Evolutionary conservation across 2,888 invertebrate genomes (phyloP).

Genomic region (Eupelmus urozonus): DNA sequence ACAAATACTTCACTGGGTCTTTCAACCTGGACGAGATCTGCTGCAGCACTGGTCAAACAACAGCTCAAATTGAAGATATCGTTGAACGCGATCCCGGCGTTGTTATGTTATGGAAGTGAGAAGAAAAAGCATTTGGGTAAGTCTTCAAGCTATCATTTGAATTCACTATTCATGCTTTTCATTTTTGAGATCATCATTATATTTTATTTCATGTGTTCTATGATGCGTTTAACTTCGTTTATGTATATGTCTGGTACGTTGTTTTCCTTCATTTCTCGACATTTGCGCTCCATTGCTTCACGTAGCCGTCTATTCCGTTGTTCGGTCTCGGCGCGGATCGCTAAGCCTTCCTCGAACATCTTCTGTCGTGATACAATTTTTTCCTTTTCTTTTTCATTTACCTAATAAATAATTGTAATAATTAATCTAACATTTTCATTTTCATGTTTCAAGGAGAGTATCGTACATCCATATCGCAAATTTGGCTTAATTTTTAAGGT

Average conservation of each 20-base stretch:
- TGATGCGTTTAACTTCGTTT: slow-evolving; percentile 76
- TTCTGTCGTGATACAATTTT: slow-evolving; percentile 81
- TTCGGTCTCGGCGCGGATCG: slow-evolving; percentile 81
- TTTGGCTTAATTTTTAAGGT: too few species aligned
- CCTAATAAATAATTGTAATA: slow-evolving; percentile 63
- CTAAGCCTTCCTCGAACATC: slow-evolving; percentile 83
- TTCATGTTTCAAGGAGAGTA: too few species aligned
- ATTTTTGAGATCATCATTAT: background rate
- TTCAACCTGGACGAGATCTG: slow-evolving; percentile 94
- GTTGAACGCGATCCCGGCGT: slow-evolving; percentile 91
- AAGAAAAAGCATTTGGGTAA: slow-evolving; percentile 2
- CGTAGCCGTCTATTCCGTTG: slow-evolving; percentile 79
- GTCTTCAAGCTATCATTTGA: background rate
- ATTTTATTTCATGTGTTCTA: slow-evolving; percentile 68
- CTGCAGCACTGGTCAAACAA: slow-evolving; percentile 87
- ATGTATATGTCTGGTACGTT: slow-evolving; percentile 81
- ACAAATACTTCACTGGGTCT: slow-evolving; percentile 86
- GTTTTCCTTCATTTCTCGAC: slow-evolving; percentile 80
- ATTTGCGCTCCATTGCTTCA: slow-evolving; percentile 80
- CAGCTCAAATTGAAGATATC: slow-evolving; percentile 87
- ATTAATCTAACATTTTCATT: background rate
- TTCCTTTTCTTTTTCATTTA: slow-evolving; percentile 84
- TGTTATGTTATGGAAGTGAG: slow-evolving; percentile 87
- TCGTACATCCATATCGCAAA: too few species aligned
- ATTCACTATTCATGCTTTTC: background rate